Evolutionary conservation across 92 coral and sea anemone genomes (phyloP).

Genomic region (Bergia sp.): DNA sequence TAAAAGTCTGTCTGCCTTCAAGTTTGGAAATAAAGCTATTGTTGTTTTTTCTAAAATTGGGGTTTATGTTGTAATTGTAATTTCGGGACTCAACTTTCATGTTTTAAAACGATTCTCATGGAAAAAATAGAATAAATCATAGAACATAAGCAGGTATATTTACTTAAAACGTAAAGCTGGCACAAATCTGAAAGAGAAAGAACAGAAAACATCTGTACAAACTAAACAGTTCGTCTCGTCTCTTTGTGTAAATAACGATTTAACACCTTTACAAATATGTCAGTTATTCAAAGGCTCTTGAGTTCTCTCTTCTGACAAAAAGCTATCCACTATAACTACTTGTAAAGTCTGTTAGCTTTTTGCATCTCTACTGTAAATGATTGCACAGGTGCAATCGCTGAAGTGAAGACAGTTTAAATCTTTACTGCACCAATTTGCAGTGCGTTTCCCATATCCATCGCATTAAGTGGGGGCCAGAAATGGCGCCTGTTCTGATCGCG

Average conservation of each 20-base stretch:
- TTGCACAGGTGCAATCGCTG: neutral
- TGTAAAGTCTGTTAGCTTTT: neutral
- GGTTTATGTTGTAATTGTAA: no score
- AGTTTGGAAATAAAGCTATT: no score
- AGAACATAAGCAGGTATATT: no score
- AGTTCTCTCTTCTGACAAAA: neutral
- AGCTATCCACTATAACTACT: neutral
- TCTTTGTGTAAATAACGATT: neutral
- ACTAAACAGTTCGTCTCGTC: neutral
- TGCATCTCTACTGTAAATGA: neutral
- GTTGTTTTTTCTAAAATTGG: no score
- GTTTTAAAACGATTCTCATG: no score
- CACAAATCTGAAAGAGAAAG: neutral
- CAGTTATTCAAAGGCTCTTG: neutral
- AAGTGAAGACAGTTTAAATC: neutral
- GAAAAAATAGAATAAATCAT: no score
- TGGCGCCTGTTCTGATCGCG: neutral
- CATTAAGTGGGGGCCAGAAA: neutral
- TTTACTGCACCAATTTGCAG: neutral
- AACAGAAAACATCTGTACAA: neutral
- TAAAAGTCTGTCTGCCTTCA: no score
- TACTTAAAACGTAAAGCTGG: neutral
- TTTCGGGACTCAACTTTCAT: no score
- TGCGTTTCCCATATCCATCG: neutral
- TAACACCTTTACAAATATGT: neutral